Base-by-base conservation (phyloP, 2,113 vertebrate species). In the Rhea pennata region DNA sequence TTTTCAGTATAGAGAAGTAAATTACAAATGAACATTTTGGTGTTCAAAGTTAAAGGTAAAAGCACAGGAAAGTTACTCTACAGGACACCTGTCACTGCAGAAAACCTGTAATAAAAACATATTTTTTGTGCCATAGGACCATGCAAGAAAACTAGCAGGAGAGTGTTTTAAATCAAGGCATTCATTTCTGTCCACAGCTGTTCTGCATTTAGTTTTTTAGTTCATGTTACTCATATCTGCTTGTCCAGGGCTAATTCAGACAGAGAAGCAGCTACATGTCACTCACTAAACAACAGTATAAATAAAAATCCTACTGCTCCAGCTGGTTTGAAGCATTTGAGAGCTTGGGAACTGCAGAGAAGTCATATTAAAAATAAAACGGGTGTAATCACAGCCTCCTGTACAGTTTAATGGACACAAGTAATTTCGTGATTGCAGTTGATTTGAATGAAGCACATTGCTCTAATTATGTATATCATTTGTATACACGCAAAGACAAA, bases 361-460 rank as follows among this genome's bases (percentile, higher is more conserved):
- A 91, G 21, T 91, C 74, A 73, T 71, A 94, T 91, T 96, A 92
- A 95, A 96, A 96, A 95, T 70, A 83, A 94, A 88, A 93, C 88
- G 74, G 78, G 77, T 93, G 81, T 88, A 96, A 96, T 96, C 95
- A 96, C 78, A 95, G 78, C 67, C 91, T 94, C 81, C 91, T 86
- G 81, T 67, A 71, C 50, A 85, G 59, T 95, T 96, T 91, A 97
- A 92, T 83, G 59, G 77, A 84, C 51, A 88, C 91, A 81, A 96
- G 67, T 96, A 87, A 94, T 96, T 96, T 95, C 82, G 87, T 95
- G 81, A 96, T 92, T 96, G 89, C 94, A 92, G 73, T 91, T 92
- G 71, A 58, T 82, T 80, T 91, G 87, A 96, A 76, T 70, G 62
- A 95, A 95, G 54, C 91, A 83, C 15, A 83, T 93, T 95, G 77